Percentiles rank a stretch among this genome's conserved stretches.
Evolutionary conservation across 2,888 invertebrate genomes (phyloP).

Genomic region (Pseudococcus viburni): DNA sequence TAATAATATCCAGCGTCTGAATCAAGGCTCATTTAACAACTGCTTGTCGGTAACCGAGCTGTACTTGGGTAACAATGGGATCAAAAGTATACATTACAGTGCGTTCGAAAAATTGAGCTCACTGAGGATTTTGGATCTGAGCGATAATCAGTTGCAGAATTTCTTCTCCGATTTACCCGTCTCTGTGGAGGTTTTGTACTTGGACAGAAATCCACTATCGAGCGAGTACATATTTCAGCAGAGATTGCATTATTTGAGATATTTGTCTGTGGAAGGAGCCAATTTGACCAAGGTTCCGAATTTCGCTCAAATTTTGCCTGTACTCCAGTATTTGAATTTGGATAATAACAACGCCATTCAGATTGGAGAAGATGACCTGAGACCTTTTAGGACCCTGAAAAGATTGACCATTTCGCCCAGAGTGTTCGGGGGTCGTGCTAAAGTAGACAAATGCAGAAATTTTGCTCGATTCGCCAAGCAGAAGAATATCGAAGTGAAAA

Average conservation of each 20-base stretch:
- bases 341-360: conserved; percentile 9
- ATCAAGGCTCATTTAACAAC: conserved; percentile 11
- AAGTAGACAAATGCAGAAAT: neutral
- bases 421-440: conserved; percentile 39
- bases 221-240: conserved; percentile 54
- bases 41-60: conserved; percentile 29
- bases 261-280: conserved; percentile 10
- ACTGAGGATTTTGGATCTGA: conserved; percentile 40
- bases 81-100: conserved; percentile 38
- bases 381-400: neutral
- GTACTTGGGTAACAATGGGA: conserved; percentile 34
- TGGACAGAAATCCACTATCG: conserved; percentile 43
- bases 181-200: conserved; percentile 48
- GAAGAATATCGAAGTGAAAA: conserved; percentile 53
- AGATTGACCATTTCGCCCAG: conserved; percentile 37
- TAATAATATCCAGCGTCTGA: conserved; percentile 48
- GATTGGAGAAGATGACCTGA: conserved; percentile 39
- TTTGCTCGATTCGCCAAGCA: conserved; percentile 9
- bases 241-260: conserved; percentile 35
- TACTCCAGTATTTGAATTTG: conserved; percentile 39
- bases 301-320: conserved; percentile 52
- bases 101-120: conserved; percentile 27
- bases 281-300: conserved; percentile 30
- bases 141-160: conserved; percentile 39
- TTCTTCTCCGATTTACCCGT: conserved; percentile 42